Evolutionary conservation across 1,140 invertebrate genomes (phyloP), one percentile per base, ranked within the genome.

Genomic region (Drosophila orena): DNA sequence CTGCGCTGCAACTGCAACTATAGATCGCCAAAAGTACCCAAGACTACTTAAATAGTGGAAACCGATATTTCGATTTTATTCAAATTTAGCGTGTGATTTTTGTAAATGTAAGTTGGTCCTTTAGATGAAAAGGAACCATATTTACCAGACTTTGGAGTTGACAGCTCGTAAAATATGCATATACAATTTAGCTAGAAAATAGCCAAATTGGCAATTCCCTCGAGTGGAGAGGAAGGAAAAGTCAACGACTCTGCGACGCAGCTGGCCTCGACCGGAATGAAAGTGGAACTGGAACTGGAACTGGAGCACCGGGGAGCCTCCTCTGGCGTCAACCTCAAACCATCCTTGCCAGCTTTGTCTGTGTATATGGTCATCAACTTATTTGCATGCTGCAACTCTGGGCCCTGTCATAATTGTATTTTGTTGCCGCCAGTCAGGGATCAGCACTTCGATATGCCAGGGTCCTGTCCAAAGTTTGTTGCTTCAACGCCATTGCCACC

Each of bases 181-280:
- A 1, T 14, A 38, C 11, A 20, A 11, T 24, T 24, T 15, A 15
- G 42, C 57, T 30, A 49, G 37, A 52, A 68, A 68, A 43, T 4
- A 35, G 58, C 37, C 27, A 66, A 12, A 11, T 12, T 2, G 6
- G 4, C 11, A 14, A 24, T 10, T 35, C 20, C 10, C 24, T 12
- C 17, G n/a, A 15, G 12, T 15, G 14, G n/a, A 17, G 44, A 15
- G 22, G 1, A 14, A 3, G 35, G 27, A n/a, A 46, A 44, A 68
- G 55, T 60, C 43, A 55, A 68, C 69, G 47, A 72, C 62, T 44
- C 15, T 27, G 57, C 76, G 72, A 60, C 72, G 72, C 73, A 66
- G 54, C 54, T 56, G 60, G 47, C 72, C 72, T 75, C 70, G 72
- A 65, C 52, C 71, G 69, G 69, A 38, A 74, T 70, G 50, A 75